Evolutionary conservation across 2,113 vertebrate genomes (phyloP), one percentile per base, ranked within the genome.

Genomic region (Catharus minimus): DNA sequence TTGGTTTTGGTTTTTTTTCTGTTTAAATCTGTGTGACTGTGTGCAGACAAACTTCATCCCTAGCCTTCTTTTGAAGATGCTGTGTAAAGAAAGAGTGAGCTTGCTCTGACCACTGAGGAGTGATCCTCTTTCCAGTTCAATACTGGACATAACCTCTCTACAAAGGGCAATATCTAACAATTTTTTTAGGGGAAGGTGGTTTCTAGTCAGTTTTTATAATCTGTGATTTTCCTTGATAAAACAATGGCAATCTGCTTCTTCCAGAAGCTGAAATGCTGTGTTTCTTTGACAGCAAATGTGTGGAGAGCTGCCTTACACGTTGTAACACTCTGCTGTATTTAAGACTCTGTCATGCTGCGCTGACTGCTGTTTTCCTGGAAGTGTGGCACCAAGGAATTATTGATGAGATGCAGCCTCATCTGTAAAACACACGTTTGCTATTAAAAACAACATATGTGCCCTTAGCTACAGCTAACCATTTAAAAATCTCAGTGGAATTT

Each of bases 191-290:
- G 10, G 13, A 72, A 72, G 57, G 62, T 82, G 32, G 8, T 92
- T 93, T 95, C 73, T 50, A 78, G 36, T 58, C 22, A 33, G 16
- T 56, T 92, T 92, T 53, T 93, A 46, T 74, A 82, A 32, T 89
- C 83, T 93, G 66, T 89, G 73, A 32, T 86, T 91, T 92, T 86
- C 22, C 50, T 49, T 58, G 24, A 15, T 90, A 46, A 76, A 94
- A 89, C 41, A 76, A 57, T 13, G 30, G 39, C 80, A 92, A 56
- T 85, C 77, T 94, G 62, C 78, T 89, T n/a, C 66, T 69, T 77
- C 44, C 66, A 82, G 86, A 47, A 90, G 69, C 55, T 79, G 71
- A 79, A 75, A 46, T 11, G 71, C 43, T 93, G 92, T 30, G 64
- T 66, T 87, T 82, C 92, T 84, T 76, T 79, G 77, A 72, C 38